Evolutionary conservation across 2,888 invertebrate genomes (phyloP).

Genomic region (Drosophila ustulata): DNA sequence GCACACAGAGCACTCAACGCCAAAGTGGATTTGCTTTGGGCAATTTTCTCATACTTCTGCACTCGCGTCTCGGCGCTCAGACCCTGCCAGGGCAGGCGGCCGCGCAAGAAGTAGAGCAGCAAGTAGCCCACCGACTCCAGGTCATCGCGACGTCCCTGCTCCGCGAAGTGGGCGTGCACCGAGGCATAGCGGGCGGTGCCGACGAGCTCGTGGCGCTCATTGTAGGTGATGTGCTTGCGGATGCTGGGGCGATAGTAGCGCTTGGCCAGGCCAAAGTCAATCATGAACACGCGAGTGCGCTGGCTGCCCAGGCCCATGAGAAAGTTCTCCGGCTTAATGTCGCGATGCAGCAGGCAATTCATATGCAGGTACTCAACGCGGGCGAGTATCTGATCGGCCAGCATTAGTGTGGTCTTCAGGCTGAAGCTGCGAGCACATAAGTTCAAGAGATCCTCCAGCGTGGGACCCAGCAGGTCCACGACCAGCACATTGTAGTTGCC

Average conservation of each 20-base stretch:
- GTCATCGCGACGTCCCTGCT: slow-evolving; percentile 69
- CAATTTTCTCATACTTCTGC: slow-evolving; percentile 65
- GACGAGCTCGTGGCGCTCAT: slow-evolving; percentile 53
- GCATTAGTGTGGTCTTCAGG: slow-evolving; percentile 65
- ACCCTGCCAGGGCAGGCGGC: slow-evolving; percentile 68
- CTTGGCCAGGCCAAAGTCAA: slow-evolving; percentile 71
- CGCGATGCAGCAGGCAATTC: slow-evolving; percentile 61
- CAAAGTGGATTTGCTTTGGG: slow-evolving; percentile 49
- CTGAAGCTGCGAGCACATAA: slow-evolving; percentile 59
- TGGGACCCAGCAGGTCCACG: slow-evolving; percentile 64
- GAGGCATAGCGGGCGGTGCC: slow-evolving; percentile 72
- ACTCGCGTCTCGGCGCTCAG: slow-evolving; percentile 42
- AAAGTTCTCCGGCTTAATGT: slow-evolving; percentile 73
- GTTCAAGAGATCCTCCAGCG: slow-evolving; percentile 66
- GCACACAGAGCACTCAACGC: slow-evolving; percentile 47
- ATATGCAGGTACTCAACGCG: slow-evolving; percentile 63
- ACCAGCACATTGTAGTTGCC: slow-evolving; percentile 62
- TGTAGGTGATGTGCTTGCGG: slow-evolving; percentile 52
- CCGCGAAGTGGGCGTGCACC: slow-evolving; percentile 62
- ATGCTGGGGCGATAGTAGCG: slow-evolving; percentile 49
- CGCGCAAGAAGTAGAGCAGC: slow-evolving; percentile 60
- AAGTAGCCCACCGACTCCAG: slow-evolving; percentile 68
- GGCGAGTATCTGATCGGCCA: slow-evolving; percentile 62
- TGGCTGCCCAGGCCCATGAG: slow-evolving; percentile 61
- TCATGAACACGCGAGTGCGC: slow-evolving; percentile 51